Conservation (phyloP, 2,888 invertebrate genomes). For the Melieria picta region DNA sequence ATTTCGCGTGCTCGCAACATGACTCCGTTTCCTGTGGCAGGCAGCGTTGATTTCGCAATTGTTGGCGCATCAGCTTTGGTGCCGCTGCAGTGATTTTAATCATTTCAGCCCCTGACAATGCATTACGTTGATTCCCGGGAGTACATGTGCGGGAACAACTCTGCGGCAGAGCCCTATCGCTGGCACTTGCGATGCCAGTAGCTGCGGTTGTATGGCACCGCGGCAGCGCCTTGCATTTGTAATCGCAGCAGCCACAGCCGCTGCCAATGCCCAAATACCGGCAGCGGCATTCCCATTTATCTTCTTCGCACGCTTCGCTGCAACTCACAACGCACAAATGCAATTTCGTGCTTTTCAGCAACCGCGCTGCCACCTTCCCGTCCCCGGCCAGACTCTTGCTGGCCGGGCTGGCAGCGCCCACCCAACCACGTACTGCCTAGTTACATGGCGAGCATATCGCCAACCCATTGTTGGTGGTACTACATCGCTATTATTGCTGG, state of each 20-base stretch:
- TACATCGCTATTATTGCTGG: neutral
- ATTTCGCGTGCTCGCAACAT: neutral
- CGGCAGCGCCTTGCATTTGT: neutral
- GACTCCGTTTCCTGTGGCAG: too few relatives aligned
- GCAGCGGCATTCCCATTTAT: slow-evolving; percentile 23
- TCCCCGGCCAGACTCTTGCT: too few relatives aligned
- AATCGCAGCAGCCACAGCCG: neutral
- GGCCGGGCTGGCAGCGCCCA: neutral
- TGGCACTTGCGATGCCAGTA: neutral
- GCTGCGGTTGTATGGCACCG: slow-evolving; percentile 8
- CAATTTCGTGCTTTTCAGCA: slow-evolving; percentile 25
- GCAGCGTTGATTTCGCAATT: neutral
- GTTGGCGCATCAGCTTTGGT: neutral
- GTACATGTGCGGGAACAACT: neutral
- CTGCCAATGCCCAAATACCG: neutral
- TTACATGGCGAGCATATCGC: too few relatives aligned
- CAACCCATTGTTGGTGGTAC: neutral
- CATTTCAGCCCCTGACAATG: slow-evolving; percentile 43
- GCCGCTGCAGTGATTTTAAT: slow-evolving; percentile 45
- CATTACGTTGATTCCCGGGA: slow-evolving; percentile 30
- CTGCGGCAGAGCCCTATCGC: neutral
- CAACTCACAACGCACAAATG: slow-evolving; percentile 31
- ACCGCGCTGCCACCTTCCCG: neutral
- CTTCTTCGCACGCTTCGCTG: slow-evolving; percentile 31
- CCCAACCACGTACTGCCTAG: neutral